These are phyloP conservation scores for Phrynocephalus guinanensis DNA, from an alignment of 2,797 vertebrate genomes.

Conservation along the genomic window DNA sequence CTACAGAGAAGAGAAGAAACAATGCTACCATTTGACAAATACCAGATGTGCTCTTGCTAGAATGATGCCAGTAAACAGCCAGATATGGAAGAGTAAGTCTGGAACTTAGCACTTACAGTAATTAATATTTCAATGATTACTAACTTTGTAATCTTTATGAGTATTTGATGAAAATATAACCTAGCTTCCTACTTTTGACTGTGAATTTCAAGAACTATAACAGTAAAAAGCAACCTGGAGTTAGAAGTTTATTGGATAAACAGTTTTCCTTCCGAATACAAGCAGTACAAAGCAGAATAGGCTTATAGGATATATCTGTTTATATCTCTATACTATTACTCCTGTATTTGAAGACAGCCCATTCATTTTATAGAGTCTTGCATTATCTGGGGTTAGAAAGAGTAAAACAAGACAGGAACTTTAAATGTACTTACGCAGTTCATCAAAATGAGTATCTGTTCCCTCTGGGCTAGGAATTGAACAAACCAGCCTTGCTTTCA, in stretches of 20 bases:
- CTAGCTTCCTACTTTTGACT: not conserved
- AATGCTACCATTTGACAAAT: too few species aligned
- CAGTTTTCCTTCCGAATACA: not conserved
- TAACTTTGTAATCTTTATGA: not conserved
- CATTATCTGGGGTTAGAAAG: not conserved
- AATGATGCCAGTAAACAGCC: too few species aligned
- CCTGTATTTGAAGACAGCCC: not conserved
- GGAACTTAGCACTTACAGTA: not conserved
- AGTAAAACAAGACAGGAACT: not conserved
- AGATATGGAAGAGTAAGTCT: not conserved
- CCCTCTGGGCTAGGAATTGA: conserved; percentile 94
- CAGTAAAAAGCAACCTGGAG: too few species aligned
- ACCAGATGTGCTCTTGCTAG: too few species aligned
- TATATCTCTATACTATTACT: not conserved
- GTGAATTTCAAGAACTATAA: too few species aligned
- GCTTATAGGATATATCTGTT: not conserved
- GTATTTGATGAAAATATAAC: not conserved
- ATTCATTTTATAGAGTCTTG: too few species aligned
- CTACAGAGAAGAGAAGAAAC: too few species aligned
- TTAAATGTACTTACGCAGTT: conserved; percentile 89
- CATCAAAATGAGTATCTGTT: conserved; percentile 95
- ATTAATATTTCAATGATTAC: not conserved
- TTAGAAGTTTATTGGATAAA: not conserved
- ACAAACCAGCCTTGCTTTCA: conserved; percentile 94
- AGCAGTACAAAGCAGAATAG: too few species aligned